Conservation (phyloP, 92 coral and sea anemone species). For the Epizoanthus scotinus region DNA sequence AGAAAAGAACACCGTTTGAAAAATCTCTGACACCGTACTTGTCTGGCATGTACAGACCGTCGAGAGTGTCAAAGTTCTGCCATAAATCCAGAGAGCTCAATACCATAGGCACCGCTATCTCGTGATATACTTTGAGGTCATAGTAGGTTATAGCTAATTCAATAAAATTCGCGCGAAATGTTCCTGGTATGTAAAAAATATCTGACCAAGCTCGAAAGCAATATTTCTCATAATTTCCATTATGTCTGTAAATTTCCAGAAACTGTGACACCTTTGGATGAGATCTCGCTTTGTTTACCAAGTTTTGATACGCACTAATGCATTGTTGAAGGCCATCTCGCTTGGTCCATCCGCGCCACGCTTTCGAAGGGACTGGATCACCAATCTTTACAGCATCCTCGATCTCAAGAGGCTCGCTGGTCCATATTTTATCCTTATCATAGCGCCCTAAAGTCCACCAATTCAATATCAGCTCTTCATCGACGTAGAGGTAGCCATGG, state of each 20-base stretch:
- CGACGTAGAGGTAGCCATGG: conserved; percentile 19
- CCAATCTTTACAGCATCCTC: conserved; percentile 18
- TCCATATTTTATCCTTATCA: conserved; percentile 20
- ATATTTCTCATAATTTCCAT: conserved; percentile 13
- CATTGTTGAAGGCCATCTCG: not conserved
- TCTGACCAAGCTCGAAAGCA: conserved; percentile 20
- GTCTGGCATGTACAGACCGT: conserved; percentile 16
- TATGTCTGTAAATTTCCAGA: conserved; percentile 17
- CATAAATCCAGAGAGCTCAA: not conserved
- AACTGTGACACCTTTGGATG: not conserved
- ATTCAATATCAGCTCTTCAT: conserved; percentile 20
- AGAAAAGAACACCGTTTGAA: conserved; percentile 11
- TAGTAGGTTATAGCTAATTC: conserved; percentile 1
- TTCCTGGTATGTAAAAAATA: conserved; percentile 2
- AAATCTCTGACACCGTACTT: conserved; percentile 9
- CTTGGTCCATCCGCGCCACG: conserved; percentile 1
- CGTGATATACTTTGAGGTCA: not conserved
- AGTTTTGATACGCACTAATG: not conserved
- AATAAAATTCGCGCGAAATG: conserved; percentile 12
- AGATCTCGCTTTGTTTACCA: not conserved
- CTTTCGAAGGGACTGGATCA: not conserved
- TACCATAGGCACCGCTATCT: conserved; percentile 16
- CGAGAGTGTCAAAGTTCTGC: conserved; percentile 10
- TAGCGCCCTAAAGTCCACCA: conserved; percentile 27
- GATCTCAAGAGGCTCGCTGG: conserved; percentile 6